Evolutionary conservation across 2,797 vertebrate species (phyloP), one percentile per base, ranked within the genome.

Genomic region (Pitangus sulphuratus): DNA sequence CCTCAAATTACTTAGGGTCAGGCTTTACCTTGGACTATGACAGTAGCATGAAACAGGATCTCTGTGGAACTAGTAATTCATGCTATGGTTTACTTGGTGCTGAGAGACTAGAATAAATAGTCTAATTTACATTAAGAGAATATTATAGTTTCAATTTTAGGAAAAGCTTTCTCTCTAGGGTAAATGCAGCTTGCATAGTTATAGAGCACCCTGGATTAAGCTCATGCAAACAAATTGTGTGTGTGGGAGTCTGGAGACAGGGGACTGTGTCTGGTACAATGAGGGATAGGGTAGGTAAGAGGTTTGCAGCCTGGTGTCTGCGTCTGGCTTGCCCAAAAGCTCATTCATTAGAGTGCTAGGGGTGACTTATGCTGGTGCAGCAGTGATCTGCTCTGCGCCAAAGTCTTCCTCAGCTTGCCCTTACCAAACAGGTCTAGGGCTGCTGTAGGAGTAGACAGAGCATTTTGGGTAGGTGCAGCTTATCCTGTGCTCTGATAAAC

Each of bases 211-310:
- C 58, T 86, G 37, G 30, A 12, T 62, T 45, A 76, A 81, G 51
- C 58, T 89, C 33, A 31, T 14, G 17, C 25, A 81, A 74, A 9
- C 0, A 60, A 77, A 22, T 16, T 21, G 22, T 7, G 4, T 51
- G 8, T 18, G 16, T 57, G 21, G 9, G 20, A 10, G 2, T 83
- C 60, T 6, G 7, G 66, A 88, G 39, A 39, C 10, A 45, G 30
- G n/a, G 19, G 6, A 31, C 4, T 0, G 0, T 39, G 14, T 50
- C 39, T 61, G 8, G 16, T 50, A 15, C 15, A 18, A 48, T 47
- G 54, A 80, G 11, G 11, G 20, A 11, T 8, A 50, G 31, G 5
- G 22, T 22, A 48, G 31, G 54, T 6, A 21, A 37, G 28, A 48
- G 12, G 9, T 72, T 76, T 72, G 57, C 62, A 54, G 26, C 6